phyloP scores from a whole-genome alignment of 2,888 invertebrate species.

The Lysandra coridon region DNA sequence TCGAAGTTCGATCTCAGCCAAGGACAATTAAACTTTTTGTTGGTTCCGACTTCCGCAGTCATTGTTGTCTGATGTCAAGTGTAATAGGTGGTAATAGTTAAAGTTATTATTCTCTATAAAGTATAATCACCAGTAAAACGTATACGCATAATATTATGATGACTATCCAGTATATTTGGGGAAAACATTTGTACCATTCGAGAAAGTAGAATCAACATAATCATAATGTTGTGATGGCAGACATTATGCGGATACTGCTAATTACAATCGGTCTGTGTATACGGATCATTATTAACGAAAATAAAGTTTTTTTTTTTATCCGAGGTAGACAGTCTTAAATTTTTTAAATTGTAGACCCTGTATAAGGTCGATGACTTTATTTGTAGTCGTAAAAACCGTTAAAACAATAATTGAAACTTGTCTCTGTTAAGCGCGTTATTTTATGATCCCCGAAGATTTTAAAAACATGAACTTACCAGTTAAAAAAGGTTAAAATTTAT shows the following conservation, averaged over 20 bases:
- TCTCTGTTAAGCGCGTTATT: neutral
- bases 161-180: neutral
- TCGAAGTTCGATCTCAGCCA: neutral
- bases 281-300: neutral
- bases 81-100: neutral
- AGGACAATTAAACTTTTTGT: slow-evolving; percentile 5
- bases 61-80: neutral
- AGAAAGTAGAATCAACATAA: neutral
- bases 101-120: neutral
- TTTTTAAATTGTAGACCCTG: neutral
- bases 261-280: neutral
- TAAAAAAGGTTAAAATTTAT: neutral
- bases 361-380: neutral
- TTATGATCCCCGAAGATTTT: neutral
- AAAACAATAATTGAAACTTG: slow-evolving; percentile 17
- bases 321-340: neutral
- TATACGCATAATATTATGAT: neutral
- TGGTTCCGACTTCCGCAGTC: neutral
- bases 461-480: neutral
- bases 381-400: neutral
- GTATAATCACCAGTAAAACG: neutral
- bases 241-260: neutral
- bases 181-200: neutral
- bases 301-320: neutral
- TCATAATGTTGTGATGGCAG: neutral